A percentile compares a stretch with the other conserved stretches of the same genome.
phyloP scores from a whole-genome alignment of 2,888 invertebrate genomes.

The Tortricodes alternella region DNA sequence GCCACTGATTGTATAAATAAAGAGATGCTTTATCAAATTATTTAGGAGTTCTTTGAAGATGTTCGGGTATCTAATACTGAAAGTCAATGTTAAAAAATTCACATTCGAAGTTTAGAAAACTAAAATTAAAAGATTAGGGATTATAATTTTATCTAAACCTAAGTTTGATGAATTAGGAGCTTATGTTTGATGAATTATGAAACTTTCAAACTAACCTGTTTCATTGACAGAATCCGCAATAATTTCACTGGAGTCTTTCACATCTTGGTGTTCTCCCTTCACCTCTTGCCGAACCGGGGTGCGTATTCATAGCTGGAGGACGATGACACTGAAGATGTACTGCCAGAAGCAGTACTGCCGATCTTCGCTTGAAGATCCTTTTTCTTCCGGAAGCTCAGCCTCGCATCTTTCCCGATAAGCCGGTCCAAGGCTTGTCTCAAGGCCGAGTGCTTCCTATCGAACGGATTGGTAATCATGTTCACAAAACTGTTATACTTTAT shows the following conservation, averaged over 20 bases:
- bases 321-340: conserved; percentile 62
- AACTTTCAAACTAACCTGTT: conserved; percentile 22
- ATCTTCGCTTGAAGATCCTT: conserved; percentile 51
- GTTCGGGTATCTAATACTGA: too few relatives aligned
- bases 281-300: conserved; percentile 25
- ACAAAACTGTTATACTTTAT: conserved; percentile 19
- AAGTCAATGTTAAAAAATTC: too few relatives aligned
- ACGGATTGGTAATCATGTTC: conserved; percentile 86
- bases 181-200: not conserved
- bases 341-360: conserved; percentile 47
- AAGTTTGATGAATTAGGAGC: not conserved
- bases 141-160: too few relatives aligned
- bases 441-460: conserved; percentile 86
- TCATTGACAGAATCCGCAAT: conserved; percentile 9
- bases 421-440: conserved; percentile 86
- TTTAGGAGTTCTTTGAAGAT: too few relatives aligned
- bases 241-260: conserved; percentile 35
- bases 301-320: conserved; percentile 42
- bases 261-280: conserved; percentile 36
- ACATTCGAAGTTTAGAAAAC: too few relatives aligned
- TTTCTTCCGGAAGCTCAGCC: conserved; percentile 67
- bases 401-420: conserved; percentile 78
- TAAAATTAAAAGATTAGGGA: too few relatives aligned
- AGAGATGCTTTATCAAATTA: too few relatives aligned
- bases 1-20: too few relatives aligned